Evolutionary conservation across 2,797 vertebrate species (phyloP), one percentile per base, ranked within the genome.

Genomic region (Macrochelys suwanniensis): DNA sequence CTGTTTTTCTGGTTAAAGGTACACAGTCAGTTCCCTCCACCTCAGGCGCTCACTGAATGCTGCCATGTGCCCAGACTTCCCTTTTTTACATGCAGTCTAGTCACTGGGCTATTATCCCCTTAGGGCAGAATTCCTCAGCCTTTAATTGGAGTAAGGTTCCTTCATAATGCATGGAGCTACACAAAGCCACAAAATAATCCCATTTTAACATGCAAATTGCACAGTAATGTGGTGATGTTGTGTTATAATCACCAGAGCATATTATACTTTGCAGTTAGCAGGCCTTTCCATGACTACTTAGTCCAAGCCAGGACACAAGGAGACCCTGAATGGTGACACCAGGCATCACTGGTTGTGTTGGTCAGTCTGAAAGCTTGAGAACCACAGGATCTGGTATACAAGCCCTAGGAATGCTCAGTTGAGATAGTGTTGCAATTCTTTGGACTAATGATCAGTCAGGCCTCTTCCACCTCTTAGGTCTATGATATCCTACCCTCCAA

Each of bases 291-390:
- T 47, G 74, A 76, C 74, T 76, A 76, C 25, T 76, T 76, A 76
- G 25, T 47, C 23, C 45, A 28, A 76, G 42, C 25, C 26, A 47
- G 11, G 13, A 45, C 26, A 76, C 25, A 76, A 37, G 65, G 17
- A 10, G 65, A 68, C 19, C 65, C 65, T 37, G n/a, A 68, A 68
- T 37, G 33, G 19, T 42, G n/a, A 0, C 1, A 1, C 57, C n/a
- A 2, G 21, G 54, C 11, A 49, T 51, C 47, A 25, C 0, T 0
- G n/a, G 16, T 78, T 56, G 11, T 0, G 1, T 33, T 61, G 59
- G 59, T 33, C 31, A 61, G n/a, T 79, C 6, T 7, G 47, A 23
- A 77, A 71, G 17, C 7, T n/a, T 2, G 8, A 31, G 47, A 45
- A 56, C 82, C 45, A 47, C 4, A 2, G 0, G 0, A 5, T 31